Base-by-base conservation (phyloP, 2,888 invertebrate genomes). In the Strigamia maritima region DNA sequence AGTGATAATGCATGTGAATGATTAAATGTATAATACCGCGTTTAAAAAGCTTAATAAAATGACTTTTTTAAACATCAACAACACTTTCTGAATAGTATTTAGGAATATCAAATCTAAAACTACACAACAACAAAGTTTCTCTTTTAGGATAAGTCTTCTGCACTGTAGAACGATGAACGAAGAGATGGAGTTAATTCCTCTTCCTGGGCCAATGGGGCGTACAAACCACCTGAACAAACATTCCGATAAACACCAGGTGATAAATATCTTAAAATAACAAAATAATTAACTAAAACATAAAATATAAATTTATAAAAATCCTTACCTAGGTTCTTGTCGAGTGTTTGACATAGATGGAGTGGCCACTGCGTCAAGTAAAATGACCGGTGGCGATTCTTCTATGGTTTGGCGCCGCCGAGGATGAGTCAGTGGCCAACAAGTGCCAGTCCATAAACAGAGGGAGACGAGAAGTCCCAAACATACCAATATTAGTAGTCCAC, bases 171-270 rank as follows among this genome's bases (percentile, higher is more conserved):
- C 7, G 78, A 78, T n/a, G 78, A 78, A 31, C 38, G 78, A 2
- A 78, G 19, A 10, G 78, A 78, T 19, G 78, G 78, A 3, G 78
- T 78, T 31, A 78, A 31, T 60, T 78, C 78, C 31, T 78, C 78
- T 19, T 60, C 26, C 31, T 78, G 78, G 4, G 78, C 78, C 14
- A 78, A 60, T n/a, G 78, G 78, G 10, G 78, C 78, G 65, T 78
- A 78, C 10, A 31, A n/a, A 19, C 78, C 78, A 10, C 35, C 65
- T 2, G 24, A 14, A 0, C 78, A 31, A 6, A 49, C 28, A 24
- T 35, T 60, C n/a, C 44, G 22, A 19, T 65, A 78, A 3, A 78
- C 22, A 12, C 31, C 65, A n/a, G 78, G 78, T 2, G 78, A 54
- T 65, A 78, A 28, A 28, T 31, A 78, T 19, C 78, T 78, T 8